A percentile compares a stretch with the other conserved stretches of the same genome.
These are phyloP conservation scores for Tragopan temminckii DNA, from an alignment of 2,797 vertebrate species.

Conservation along the genomic window DNA sequence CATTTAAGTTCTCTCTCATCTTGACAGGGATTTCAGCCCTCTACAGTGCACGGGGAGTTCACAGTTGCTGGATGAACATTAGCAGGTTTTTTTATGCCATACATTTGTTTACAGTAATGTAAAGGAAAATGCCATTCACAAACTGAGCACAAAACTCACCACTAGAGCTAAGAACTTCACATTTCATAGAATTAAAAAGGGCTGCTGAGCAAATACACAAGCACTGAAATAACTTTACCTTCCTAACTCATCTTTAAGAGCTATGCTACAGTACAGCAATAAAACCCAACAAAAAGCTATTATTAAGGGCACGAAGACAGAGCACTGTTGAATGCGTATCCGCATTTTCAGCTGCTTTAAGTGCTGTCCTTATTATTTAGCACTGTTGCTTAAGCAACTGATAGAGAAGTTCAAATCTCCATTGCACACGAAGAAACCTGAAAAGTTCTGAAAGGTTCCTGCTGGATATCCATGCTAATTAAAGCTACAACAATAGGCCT, in stretches of 20 bases:
- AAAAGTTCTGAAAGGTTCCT: background rate
- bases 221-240: background rate
- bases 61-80: background rate
- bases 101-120: background rate
- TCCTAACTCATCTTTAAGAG: background rate
- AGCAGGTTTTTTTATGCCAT: background rate
- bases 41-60: background rate
- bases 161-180: background rate
- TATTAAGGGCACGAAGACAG: background rate
- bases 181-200: background rate
- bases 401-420: background rate
- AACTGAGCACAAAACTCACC: background rate
- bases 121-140: background rate
- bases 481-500: background rate
- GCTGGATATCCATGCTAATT: background rate
- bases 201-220: background rate
- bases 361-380: background rate
- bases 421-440: background rate
- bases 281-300: background rate
- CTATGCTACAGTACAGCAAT: background rate
- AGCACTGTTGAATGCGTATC: background rate
- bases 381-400: background rate
- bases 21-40: constrained; percentile 8
- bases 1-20: background rate
- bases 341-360: background rate